Evolutionary conservation across 2,888 invertebrate genomes (phyloP).

Genomic region (Drosophila acutilabella): DNA sequence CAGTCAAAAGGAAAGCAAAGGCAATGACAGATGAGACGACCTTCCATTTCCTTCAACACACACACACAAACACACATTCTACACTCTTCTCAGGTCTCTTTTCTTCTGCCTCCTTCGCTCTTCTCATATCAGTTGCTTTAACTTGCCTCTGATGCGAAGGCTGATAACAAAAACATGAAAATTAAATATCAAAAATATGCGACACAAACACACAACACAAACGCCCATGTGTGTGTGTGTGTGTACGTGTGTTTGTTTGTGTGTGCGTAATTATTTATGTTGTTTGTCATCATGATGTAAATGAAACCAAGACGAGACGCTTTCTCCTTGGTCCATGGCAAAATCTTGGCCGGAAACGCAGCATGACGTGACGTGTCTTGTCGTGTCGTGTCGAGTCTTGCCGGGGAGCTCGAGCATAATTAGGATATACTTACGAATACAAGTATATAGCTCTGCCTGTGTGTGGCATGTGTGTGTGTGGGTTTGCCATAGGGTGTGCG

Average conservation of each 20-base stretch:
- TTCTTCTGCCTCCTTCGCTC: background rate
- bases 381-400: slow-evolving; percentile 42
- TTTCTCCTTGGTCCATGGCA: slow-evolving; percentile 36
- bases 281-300: slow-evolving; percentile 71
- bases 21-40: slow-evolving; percentile 37
- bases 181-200: slow-evolving; percentile 72
- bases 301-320: slow-evolving; percentile 58
- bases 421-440: slow-evolving; percentile 43
- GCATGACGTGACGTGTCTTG: slow-evolving; percentile 49
- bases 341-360: slow-evolving; percentile 56
- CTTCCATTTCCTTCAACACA: background rate
- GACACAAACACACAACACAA: slow-evolving; percentile 30
- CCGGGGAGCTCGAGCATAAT: slow-evolving; percentile 42
- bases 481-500: background rate
- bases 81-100: background rate
- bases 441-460: slow-evolving; percentile 5
- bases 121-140: slow-evolving; percentile 21
- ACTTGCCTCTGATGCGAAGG: slow-evolving; percentile 34
- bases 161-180: slow-evolving; percentile 59
- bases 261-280: slow-evolving; percentile 74
- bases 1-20: slow-evolving; percentile 49
- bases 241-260: slow-evolving; percentile 31
- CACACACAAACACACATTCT: background rate
- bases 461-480: slow-evolving; percentile 1
- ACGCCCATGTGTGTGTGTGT: background rate